Conservation (phyloP, 2,888 invertebrate species). For the Lasioglossum morio region DNA sequence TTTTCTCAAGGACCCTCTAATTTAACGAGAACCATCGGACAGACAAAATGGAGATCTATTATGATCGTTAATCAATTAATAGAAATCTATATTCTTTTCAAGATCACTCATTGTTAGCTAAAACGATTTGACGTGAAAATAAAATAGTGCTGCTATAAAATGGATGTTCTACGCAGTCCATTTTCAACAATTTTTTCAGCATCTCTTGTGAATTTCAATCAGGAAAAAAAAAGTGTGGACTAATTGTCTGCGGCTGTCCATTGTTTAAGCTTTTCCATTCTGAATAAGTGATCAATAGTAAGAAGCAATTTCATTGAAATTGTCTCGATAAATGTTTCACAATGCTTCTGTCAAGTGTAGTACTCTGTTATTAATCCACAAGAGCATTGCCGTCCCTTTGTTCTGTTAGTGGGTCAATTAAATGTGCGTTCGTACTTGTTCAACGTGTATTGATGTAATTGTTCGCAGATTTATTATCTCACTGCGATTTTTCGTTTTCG, state of each 20-base stretch:
- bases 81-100: not conserved
- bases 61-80: not conserved
- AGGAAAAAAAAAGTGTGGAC: not conserved
- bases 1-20: not conserved
- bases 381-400: not conserved
- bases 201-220: not conserved
- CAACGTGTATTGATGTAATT: not conserved
- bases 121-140: not conserved
- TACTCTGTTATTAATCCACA: not conserved
- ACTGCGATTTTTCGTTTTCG: not conserved
- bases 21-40: not conserved
- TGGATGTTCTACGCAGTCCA: not conserved
- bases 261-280: not conserved
- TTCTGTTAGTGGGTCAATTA: not conserved
- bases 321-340: constrained; percentile 1
- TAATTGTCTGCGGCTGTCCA: not conserved
- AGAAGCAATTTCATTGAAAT: not conserved
- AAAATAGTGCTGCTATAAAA: not conserved
- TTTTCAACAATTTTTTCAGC: not conserved
- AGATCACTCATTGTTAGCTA: not conserved
- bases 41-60: not conserved
- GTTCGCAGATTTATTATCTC: too few species aligned
- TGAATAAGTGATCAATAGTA: not conserved
- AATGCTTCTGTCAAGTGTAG: not conserved
- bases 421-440: not conserved